A percentile compares a stretch with the other conserved stretches of the same genome.
These are phyloP conservation scores for Mormyrus iriodes DNA, from an alignment of 2,113 vertebrate genomes.

Conservation along the genomic window DNA sequence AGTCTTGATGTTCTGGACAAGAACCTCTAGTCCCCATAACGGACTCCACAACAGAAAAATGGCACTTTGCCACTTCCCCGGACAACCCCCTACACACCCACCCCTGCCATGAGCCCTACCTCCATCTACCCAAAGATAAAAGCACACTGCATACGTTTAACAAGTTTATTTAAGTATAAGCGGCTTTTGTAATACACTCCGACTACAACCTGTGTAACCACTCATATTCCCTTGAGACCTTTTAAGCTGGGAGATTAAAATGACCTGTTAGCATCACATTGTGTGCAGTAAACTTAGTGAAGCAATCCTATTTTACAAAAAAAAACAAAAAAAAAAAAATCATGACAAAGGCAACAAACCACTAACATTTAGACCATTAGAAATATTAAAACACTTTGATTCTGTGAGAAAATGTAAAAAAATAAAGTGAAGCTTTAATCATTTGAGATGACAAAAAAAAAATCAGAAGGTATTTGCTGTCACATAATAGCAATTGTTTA, in stretches of 20 bases:
- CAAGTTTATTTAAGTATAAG: constrained; percentile 64
- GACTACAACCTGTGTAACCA: constrained; percentile 42
- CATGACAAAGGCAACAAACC: constrained; percentile 31
- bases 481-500: constrained; percentile 1
- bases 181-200: constrained; percentile 57
- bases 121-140: constrained; percentile 5
- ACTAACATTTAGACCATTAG: constrained; percentile 26
- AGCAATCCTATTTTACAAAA: constrained; percentile 50
- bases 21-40: not conserved
- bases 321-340: not conserved
- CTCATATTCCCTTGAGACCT: constrained; percentile 44
- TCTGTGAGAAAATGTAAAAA: constrained; percentile 21
- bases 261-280: constrained; percentile 38
- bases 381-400: constrained; percentile 14
- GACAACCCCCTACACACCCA: not conserved
- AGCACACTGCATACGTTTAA: constrained; percentile 43
- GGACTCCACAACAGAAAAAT: not conserved
- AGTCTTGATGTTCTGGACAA: not conserved
- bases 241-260: constrained; percentile 54
- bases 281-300: constrained; percentile 41
- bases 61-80: not conserved
- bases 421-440: constrained; percentile 22
- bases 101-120: not conserved
- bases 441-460: constrained; percentile 14
- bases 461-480: constrained; percentile 7